These are phyloP conservation scores for Chydorus sphaericus DNA, from an alignment of 2,888 invertebrate species.

Conservation along the genomic window DNA sequence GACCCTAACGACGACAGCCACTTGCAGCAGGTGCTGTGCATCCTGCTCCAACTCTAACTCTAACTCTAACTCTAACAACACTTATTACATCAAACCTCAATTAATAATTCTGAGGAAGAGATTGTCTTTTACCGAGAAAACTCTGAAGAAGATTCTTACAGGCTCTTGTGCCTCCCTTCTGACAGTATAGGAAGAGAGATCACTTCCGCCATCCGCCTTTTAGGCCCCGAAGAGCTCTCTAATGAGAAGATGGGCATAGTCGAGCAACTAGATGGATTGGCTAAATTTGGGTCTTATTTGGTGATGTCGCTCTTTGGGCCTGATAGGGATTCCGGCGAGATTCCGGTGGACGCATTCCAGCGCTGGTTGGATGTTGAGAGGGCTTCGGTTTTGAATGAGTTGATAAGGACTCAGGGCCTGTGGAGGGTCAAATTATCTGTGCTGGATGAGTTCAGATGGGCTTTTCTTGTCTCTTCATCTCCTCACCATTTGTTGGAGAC, in stretches of 20 bases:
- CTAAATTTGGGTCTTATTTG: no score
- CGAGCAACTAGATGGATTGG: no score
- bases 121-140: slow-evolving; percentile 1
- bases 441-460: slow-evolving; percentile 6
- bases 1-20: background rate
- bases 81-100: no score
- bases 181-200: no score
- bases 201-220: no score
- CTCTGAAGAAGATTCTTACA: background rate
- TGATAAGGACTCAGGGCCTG: slow-evolving; percentile 54
- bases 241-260: no score
- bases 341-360: slow-evolving; percentile 23
- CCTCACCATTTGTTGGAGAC: slow-evolving; percentile 1
- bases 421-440: slow-evolving; percentile 2
- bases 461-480: slow-evolving; percentile 7
- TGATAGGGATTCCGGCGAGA: slow-evolving; percentile 20
- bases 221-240: no score
- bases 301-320: no score
- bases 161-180: background rate
- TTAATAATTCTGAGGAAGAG: background rate
- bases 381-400: slow-evolving; percentile 65
- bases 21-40: background rate
- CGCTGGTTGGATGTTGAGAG: slow-evolving; percentile 77
- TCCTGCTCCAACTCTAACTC: background rate
- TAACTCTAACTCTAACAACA: background rate